These are phyloP conservation scores for Ormia ochracea DNA, from an alignment of 2,888 invertebrate species.

Conservation along the genomic window DNA sequence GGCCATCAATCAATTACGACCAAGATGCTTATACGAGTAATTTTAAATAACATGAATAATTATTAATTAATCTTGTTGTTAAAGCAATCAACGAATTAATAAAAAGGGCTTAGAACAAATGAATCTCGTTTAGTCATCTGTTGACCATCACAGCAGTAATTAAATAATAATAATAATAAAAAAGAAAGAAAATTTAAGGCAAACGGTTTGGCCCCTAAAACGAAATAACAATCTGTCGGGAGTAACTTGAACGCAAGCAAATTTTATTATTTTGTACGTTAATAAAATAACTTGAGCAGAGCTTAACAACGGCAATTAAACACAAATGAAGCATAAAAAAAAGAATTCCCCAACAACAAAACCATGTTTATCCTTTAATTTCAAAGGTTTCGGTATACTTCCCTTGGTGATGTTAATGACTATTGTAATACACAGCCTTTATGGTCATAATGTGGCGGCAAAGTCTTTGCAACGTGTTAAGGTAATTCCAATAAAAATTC, in stretches of 20 bases:
- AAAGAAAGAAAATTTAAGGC: background rate
- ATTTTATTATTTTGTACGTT: background rate
- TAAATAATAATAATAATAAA: background rate
- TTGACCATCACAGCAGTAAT: background rate
- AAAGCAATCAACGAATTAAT: background rate
- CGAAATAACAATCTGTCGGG: background rate
- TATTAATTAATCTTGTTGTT: background rate
- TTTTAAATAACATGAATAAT: background rate
- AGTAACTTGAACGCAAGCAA: background rate
- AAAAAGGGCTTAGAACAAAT: slow-evolving; percentile 10
- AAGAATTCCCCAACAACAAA: background rate
- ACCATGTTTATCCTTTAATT: background rate
- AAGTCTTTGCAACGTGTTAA: background rate
- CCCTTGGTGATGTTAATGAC: slow-evolving; percentile 1
- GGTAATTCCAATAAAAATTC: slow-evolving; percentile 1
- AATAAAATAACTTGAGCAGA: background rate
- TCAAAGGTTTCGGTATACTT: background rate
- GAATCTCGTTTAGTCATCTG: slow-evolving; percentile 13
- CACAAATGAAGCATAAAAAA: slow-evolving; percentile 12
- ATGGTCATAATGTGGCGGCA: slow-evolving; percentile 2
- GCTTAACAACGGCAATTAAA: slow-evolving; percentile 9
- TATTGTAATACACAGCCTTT: background rate
- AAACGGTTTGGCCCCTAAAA: background rate
- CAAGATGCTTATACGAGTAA: background rate
- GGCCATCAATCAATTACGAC: background rate